These are phyloP conservation scores for Ictidomys tridecemlineatus DNA, from an alignment of 2,113 vertebrate species.

Conservation along the genomic window DNA sequence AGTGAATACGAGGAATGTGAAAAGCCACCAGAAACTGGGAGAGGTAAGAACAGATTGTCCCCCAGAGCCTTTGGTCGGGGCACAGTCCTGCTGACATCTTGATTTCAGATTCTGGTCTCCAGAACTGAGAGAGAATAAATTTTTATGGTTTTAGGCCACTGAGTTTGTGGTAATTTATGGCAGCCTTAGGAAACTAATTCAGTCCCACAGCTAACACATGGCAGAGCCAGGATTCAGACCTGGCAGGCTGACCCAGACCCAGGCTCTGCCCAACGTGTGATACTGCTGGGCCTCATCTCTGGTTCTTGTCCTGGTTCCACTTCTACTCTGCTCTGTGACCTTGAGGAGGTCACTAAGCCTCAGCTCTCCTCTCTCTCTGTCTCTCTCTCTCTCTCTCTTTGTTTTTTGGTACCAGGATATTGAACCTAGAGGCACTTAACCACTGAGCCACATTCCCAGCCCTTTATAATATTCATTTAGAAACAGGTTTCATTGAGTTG, in stretches of 20 bases:
- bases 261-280: neutral
- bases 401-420: no score
- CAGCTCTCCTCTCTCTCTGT: neutral
- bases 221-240: conserved; percentile 60
- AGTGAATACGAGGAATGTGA: neutral
- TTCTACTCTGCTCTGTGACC: neutral
- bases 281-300: neutral
- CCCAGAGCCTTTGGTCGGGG: neutral
- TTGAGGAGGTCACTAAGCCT: neutral
- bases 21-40: neutral
- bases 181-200: conserved; percentile 55
- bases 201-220: conserved; percentile 68
- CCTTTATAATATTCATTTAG: no score
- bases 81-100: neutral
- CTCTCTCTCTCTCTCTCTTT: no score
- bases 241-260: neutral
- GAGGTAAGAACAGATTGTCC: neutral
- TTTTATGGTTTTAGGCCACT: conserved; percentile 42
- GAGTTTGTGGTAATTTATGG: conserved; percentile 18
- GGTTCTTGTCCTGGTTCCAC: neutral
- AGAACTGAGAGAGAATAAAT: conserved; percentile 46
- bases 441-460: no score
- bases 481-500: no score
- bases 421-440: no score
- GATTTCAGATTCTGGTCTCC: conserved; percentile 49